These are phyloP conservation scores for Lonchura striata DNA, from an alignment of 2,113 vertebrate species.

Conservation along the genomic window DNA sequence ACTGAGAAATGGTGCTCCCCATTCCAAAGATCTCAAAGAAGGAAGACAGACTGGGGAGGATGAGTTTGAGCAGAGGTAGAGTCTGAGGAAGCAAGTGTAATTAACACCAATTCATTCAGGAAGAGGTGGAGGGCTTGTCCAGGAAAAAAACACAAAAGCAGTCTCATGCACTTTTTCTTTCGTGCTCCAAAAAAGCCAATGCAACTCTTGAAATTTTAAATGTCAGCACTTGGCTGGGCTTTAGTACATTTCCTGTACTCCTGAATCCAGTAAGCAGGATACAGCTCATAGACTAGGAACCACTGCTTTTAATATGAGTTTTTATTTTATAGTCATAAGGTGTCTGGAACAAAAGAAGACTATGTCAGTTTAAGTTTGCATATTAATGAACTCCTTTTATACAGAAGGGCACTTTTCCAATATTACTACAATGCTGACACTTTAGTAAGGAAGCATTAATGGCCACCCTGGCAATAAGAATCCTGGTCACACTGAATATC, in stretches of 20 bases:
- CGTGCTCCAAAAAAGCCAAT: background rate
- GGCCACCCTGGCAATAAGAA: background rate
- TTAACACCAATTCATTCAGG: background rate
- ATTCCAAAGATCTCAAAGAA: slow-evolving; percentile 19
- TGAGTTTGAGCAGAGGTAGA: background rate
- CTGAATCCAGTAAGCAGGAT: background rate
- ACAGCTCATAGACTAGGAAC: background rate
- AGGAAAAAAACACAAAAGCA: background rate
- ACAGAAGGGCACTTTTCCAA: background rate
- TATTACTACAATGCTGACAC: background rate
- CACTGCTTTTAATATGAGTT: background rate
- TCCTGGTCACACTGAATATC: background rate
- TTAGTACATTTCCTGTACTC: background rate
- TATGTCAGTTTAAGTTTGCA: background rate
- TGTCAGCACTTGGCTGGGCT: background rate
- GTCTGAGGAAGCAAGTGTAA: background rate
- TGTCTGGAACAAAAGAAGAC: background rate
- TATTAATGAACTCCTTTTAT: background rate
- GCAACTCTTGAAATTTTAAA: background rate
- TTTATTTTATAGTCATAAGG: background rate
- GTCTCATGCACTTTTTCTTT: background rate
- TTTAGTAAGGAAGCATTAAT: background rate
- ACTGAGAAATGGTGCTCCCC: background rate
- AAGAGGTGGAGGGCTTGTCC: background rate
- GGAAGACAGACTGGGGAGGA: background rate